A percentile compares a stretch with the other conserved stretches of the same genome.
Evolutionary conservation across 2,113 vertebrate genomes (phyloP).

Genomic region (Puma concolor): DNA sequence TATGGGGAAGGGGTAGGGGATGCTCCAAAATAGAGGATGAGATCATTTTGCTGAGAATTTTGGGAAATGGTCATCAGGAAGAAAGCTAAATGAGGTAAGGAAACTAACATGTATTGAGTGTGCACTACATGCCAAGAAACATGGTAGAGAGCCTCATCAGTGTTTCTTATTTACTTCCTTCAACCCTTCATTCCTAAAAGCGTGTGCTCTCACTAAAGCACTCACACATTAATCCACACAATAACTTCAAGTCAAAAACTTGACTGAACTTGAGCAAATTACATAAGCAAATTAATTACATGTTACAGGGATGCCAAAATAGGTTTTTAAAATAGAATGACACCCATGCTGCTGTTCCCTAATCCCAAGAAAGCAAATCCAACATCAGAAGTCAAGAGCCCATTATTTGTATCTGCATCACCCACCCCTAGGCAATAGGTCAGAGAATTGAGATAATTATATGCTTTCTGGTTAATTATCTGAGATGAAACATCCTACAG

Average conservation of each 20-base stretch:
- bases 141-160: not conserved
- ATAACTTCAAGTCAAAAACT: not conserved
- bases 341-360: not conserved
- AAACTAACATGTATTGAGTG: not conserved
- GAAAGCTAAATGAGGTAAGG: not conserved
- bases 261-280: slow-evolving; percentile 48
- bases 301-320: not conserved
- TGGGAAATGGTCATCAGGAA: not conserved
- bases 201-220: not conserved
- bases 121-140: not conserved
- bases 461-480: slow-evolving; percentile 35
- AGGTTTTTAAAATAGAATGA: slow-evolving; percentile 14
- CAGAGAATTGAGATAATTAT: slow-evolving; percentile 54
- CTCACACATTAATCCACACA: not conserved
- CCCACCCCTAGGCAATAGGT: not conserved
- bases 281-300: slow-evolving; percentile 29
- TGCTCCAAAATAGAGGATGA: not conserved
- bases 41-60: not conserved
- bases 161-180: not conserved
- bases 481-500: slow-evolving; percentile 7
- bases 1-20: not conserved
- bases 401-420: slow-evolving; percentile 37
- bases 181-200: not conserved
- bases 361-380: slow-evolving; percentile 18
- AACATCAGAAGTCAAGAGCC: slow-evolving; percentile 36